Evolutionary conservation across 2,888 invertebrate genomes (phyloP).

Genomic region (Petrophora chlorosata): DNA sequence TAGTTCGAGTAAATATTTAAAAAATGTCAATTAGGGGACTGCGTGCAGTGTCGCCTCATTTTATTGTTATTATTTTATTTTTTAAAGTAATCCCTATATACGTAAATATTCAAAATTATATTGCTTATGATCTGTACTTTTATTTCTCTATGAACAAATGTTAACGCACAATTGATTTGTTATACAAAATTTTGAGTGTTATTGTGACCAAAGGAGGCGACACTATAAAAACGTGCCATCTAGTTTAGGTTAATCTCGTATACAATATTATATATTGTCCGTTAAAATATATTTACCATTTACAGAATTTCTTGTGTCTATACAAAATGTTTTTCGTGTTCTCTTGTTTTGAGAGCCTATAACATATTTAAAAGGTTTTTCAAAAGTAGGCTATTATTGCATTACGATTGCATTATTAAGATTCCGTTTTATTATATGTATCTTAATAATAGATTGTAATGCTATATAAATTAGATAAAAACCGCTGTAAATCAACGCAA

Average conservation of each 20-base stretch:
- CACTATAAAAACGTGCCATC: slow-evolving; percentile 83
- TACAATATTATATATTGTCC: slow-evolving; percentile 85
- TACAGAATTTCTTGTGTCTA: slow-evolving; percentile 84
- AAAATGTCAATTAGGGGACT: slow-evolving; percentile 84
- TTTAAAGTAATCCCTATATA: slow-evolving; percentile 49
- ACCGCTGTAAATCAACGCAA: slow-evolving; percentile 64
- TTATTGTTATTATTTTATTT: slow-evolving; percentile 42
- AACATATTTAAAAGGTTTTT: slow-evolving; percentile 75
- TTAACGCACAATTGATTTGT: slow-evolving; percentile 80
- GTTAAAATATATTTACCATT: slow-evolving; percentile 85
- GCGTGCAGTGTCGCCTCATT: slow-evolving; percentile 80
- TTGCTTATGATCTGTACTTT: slow-evolving; percentile 46
- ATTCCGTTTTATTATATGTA: slow-evolving; percentile 50
- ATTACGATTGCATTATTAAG: slow-evolving; percentile 58
- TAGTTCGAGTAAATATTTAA: slow-evolving; percentile 80
- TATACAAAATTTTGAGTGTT: slow-evolving; percentile 59
- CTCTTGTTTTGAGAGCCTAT: slow-evolving; percentile 85
- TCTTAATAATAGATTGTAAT: slow-evolving; percentile 50
- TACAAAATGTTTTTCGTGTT: slow-evolving; percentile 84
- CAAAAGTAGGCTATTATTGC: slow-evolving; percentile 51
- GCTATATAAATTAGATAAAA: slow-evolving; percentile 55
- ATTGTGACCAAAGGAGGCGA: slow-evolving; percentile 80
- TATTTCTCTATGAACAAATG: slow-evolving; percentile 62
- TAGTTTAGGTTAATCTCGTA: slow-evolving; percentile 85
- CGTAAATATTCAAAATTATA: slow-evolving; percentile 48